These are phyloP conservation scores for Caenorhabditis sinica DNA, from an alignment of 2,888 invertebrate species.

Conservation along the genomic window DNA sequence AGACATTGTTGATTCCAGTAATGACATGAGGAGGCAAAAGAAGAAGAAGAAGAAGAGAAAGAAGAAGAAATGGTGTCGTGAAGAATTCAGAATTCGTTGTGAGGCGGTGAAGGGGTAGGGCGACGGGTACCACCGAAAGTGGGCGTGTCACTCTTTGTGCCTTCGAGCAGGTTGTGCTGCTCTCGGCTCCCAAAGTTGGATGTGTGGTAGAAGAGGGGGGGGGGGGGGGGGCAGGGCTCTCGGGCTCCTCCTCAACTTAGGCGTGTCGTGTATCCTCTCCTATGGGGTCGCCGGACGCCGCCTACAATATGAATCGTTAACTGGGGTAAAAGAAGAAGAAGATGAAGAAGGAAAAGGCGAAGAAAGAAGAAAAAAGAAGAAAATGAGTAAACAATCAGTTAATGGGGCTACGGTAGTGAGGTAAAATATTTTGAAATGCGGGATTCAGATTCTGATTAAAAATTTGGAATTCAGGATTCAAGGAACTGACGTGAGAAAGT, in stretches of 20 bases:
- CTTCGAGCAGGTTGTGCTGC: constrained; percentile 50
- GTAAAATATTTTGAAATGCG: neutral
- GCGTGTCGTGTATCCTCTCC: constrained; percentile 38
- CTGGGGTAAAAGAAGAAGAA: constrained; percentile 25
- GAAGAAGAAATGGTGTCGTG: constrained; percentile 7
- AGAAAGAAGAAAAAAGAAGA: neutral
- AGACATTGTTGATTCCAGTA: constrained; percentile 10
- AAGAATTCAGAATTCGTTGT: constrained; percentile 50
- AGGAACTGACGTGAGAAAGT: neutral
- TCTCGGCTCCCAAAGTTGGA: constrained; percentile 55
- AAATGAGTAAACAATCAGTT: neutral
- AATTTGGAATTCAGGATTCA: neutral
- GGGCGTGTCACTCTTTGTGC: constrained; percentile 62
- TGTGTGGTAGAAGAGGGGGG: neutral
- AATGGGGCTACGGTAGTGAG: neutral
- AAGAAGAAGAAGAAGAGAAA: neutral
- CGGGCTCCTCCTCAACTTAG: constrained; percentile 50
- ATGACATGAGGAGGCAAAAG: constrained; percentile 9
- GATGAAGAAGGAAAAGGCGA: neutral
- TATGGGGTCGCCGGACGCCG: constrained; percentile 53
- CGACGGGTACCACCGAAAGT: constrained; percentile 22
- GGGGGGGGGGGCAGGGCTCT: constrained; percentile 3
- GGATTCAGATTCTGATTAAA: neutral
- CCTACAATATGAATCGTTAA: constrained; percentile 61
- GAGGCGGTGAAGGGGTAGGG: constrained; percentile 13